These are phyloP conservation scores for Thermophis baileyi DNA, from an alignment of 2,113 vertebrate species.

Conservation along the genomic window DNA sequence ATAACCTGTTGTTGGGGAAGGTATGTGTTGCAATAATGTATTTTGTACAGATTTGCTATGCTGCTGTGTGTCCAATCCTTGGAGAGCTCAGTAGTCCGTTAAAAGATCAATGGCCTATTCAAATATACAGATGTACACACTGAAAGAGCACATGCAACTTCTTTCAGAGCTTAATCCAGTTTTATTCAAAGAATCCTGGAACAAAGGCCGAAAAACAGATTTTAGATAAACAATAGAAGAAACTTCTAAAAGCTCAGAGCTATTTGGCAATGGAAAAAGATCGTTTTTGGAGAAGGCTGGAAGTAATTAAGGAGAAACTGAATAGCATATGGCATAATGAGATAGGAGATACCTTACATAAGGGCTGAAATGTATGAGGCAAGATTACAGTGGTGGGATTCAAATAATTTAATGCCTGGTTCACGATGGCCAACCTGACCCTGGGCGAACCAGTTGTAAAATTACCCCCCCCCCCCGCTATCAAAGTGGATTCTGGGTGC, in stretches of 20 bases:
- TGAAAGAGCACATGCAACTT: neutral
- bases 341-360: neutral
- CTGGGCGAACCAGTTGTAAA: no score
- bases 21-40: neutral
- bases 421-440: no score
- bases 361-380: neutral
- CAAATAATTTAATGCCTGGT: no score
- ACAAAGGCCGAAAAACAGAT: neutral
- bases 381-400: neutral
- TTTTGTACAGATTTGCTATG: neutral
- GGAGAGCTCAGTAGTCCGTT: neutral
- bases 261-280: neutral
- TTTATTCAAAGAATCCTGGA: neutral
- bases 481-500: no score
- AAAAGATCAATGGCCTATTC: neutral
- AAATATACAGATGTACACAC: neutral
- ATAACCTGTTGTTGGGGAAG: neutral
- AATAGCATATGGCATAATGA: neutral
- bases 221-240: neutral
- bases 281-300: neutral
- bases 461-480: no score
- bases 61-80: neutral
- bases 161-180: neutral
- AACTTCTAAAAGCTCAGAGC: neutral
- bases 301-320: neutral